phyloP scores from a whole-genome alignment of 2,797 vertebrate genomes.

The Semotilus atromaculatus region DNA sequence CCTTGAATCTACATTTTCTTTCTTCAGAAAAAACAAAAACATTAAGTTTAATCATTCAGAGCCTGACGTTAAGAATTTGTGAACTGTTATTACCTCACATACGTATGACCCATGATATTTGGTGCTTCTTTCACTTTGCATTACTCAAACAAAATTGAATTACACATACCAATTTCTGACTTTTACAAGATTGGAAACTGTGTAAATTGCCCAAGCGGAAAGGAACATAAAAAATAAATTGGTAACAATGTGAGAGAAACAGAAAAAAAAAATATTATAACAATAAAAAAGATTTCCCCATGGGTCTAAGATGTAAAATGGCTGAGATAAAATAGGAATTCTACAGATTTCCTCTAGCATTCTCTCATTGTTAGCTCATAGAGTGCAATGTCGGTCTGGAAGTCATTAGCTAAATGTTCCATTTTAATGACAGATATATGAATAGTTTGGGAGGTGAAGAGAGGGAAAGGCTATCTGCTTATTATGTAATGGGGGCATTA shows the following conservation, averaged over 20 bases:
- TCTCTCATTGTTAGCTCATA: slow-evolving; percentile 45
- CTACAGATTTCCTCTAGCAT: slow-evolving; percentile 22
- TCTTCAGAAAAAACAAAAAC: slow-evolving; percentile 30
- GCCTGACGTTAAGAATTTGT: slow-evolving; percentile 32
- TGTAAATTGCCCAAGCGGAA: slow-evolving; percentile 51
- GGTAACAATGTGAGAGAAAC: slow-evolving; percentile 52
- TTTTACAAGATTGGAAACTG: slow-evolving; percentile 57
- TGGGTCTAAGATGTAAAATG: slow-evolving; percentile 40
- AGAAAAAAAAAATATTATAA: slow-evolving; percentile 42
- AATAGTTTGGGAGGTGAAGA: slow-evolving; percentile 50
- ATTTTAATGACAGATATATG: slow-evolving; percentile 53
- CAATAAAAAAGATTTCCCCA: slow-evolving; percentile 40
- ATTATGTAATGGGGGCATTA: slow-evolving; percentile 52
- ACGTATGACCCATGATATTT: slow-evolving; percentile 11
- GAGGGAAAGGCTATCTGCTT: slow-evolving; percentile 43
- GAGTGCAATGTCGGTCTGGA: slow-evolving; percentile 51
- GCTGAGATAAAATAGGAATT: slow-evolving; percentile 27
- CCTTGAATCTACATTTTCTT: background rate
- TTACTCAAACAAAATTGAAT: slow-evolving; percentile 26
- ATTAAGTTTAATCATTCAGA: slow-evolving; percentile 19
- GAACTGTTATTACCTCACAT: slow-evolving; percentile 6
- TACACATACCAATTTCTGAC: slow-evolving; percentile 46
- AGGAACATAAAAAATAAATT: slow-evolving; percentile 52
- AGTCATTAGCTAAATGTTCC: slow-evolving; percentile 53
- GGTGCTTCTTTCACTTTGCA: slow-evolving; percentile 41